Evolutionary conservation across 2,888 invertebrate species (phyloP).

Genomic region (Yponomeuta cagnagella): DNA sequence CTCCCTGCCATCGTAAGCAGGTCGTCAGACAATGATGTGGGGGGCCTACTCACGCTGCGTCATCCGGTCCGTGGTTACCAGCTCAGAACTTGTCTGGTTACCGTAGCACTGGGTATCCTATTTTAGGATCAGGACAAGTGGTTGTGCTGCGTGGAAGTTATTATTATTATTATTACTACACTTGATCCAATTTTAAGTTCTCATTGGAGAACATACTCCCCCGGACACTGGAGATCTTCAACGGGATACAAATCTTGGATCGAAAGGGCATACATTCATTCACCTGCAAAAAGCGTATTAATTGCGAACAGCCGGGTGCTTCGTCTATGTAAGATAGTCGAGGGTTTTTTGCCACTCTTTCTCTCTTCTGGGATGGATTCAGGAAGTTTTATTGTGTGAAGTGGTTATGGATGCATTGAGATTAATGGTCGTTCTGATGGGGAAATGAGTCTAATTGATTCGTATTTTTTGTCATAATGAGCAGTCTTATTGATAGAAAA

Average conservation of each 20-base stretch:
- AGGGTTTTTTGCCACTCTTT: constrained; percentile 27
- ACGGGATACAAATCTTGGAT: not conserved
- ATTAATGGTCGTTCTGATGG: not conserved
- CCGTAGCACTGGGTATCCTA: no score
- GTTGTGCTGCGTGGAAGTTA: no score
- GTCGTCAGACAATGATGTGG: no score
- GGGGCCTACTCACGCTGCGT: no score
- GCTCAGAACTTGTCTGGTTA: no score
- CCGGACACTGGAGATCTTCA: not conserved
- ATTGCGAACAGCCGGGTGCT: constrained; percentile 47
- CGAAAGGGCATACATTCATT: constrained; percentile 22
- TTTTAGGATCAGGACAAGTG: no score
- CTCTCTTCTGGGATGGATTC: constrained; percentile 27
- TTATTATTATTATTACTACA: no score
- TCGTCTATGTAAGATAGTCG: constrained; percentile 18
- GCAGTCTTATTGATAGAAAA: not conserved
- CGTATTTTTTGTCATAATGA: not conserved
- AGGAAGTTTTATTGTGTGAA: constrained; percentile 31
- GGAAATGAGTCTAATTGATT: not conserved
- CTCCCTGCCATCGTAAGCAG: no score
- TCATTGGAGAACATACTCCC: no score
- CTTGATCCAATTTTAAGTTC: no score
- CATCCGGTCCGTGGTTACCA: no score
- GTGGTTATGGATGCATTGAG: constrained; percentile 3
- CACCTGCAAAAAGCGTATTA: constrained; percentile 61